Evolutionary conservation across 2,797 vertebrate genomes (phyloP).

Genomic region (Malacoraja senta): DNA sequence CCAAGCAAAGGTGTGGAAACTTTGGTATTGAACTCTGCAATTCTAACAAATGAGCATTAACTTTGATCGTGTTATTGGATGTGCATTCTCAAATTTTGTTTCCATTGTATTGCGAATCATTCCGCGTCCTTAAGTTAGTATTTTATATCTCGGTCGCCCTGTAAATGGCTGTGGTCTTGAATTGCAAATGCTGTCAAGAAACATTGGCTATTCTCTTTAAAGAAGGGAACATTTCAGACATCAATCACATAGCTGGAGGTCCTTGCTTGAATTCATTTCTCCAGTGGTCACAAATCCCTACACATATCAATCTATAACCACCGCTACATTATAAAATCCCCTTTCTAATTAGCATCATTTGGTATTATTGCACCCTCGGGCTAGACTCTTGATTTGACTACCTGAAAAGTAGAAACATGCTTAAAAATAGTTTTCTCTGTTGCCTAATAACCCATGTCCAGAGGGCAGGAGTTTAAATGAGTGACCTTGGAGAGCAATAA

Average conservation of each 20-base stretch:
- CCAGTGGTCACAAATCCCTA: conserved; percentile 38
- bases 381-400: conserved; percentile 38
- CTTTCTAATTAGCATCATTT: conserved; percentile 39
- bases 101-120: conserved; percentile 26
- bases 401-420: conserved; percentile 39
- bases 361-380: conserved; percentile 37
- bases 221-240: conserved; percentile 34
- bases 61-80: not conserved
- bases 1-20: not conserved
- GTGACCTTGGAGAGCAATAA: conserved; percentile 37
- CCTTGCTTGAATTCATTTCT: conserved; percentile 25
- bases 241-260: conserved; percentile 37
- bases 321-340: conserved; percentile 36
- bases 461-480: conserved; percentile 36
- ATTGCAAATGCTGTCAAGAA: conserved; percentile 16
- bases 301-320: conserved; percentile 38
- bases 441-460: conserved; percentile 32
- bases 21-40: not conserved
- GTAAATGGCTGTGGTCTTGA: conserved; percentile 1
- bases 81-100: not conserved
- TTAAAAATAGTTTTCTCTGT: conserved; percentile 38
- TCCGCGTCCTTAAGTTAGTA: not conserved
- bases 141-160: not conserved
- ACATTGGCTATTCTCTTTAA: conserved; percentile 37
- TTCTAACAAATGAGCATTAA: not conserved